Conservation (phyloP, 2,888 invertebrate species). For the Chouioia cunea region DNA sequence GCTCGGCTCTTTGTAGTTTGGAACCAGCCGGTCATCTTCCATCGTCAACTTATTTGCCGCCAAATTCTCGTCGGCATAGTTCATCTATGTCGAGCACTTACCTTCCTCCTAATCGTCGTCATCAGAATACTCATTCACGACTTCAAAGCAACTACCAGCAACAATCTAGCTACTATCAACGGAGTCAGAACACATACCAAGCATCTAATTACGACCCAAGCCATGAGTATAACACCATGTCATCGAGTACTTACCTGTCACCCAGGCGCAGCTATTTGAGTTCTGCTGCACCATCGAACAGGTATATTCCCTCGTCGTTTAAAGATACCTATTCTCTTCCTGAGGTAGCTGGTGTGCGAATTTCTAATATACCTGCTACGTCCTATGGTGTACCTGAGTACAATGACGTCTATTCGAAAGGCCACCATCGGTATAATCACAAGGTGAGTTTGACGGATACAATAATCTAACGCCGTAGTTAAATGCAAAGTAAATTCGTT, state of each 20-base stretch:
- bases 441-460: background rate
- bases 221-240: too few species aligned
- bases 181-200: too few species aligned
- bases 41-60: slow-evolving; percentile 39
- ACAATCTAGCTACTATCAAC: too few species aligned
- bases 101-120: slow-evolving; percentile 25
- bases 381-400: slow-evolving; percentile 22
- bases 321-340: background rate
- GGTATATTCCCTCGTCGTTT: background rate
- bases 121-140: too few species aligned
- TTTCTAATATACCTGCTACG: background rate
- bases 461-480: too few species aligned
- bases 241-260: slow-evolving; percentile 37
- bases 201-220: background rate
- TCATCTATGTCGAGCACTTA: slow-evolving; percentile 23
- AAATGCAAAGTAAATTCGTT: too few species aligned
- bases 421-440: background rate
- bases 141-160: too few species aligned
- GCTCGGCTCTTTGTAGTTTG: slow-evolving; percentile 52
- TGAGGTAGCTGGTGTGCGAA: background rate
- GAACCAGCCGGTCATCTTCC: slow-evolving; percentile 57
- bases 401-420: background rate
- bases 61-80: background rate
- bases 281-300: background rate
- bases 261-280: background rate